These are phyloP conservation scores for Agapostemon virescens DNA, from an alignment of 2,888 invertebrate genomes.

Conservation along the genomic window DNA sequence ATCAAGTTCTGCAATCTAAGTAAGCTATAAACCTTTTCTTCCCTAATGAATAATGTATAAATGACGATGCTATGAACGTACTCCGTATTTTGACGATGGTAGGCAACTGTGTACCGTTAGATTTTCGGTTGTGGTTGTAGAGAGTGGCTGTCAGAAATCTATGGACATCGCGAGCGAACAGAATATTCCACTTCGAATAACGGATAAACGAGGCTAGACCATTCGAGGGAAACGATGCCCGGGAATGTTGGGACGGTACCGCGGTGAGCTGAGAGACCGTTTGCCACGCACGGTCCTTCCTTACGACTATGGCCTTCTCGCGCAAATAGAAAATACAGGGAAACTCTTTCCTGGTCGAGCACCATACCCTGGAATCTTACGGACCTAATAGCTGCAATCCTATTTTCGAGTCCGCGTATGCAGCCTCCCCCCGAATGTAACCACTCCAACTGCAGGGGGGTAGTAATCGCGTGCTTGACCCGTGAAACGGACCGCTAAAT, in stretches of 20 bases:
- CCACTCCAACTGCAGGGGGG: neutral
- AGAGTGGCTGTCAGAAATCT: neutral
- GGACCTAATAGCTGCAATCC: conserved; percentile 27
- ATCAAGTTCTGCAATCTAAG: too few species aligned
- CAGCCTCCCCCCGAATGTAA: neutral
- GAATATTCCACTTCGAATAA: conserved; percentile 57
- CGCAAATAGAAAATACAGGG: conserved; percentile 28
- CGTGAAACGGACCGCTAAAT: conserved; percentile 23
- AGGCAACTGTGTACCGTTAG: neutral
- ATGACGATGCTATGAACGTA: neutral
- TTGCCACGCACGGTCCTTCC: conserved; percentile 17
- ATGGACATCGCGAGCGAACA: conserved; percentile 36
- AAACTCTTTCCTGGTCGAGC: conserved; percentile 25
- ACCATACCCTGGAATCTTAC: neutral
- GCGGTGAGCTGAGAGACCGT: conserved; percentile 29
- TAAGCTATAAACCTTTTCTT: neutral
- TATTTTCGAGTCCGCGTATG: conserved; percentile 26
- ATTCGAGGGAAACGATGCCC: conserved; percentile 42
- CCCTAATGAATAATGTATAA: neutral
- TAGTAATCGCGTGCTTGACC: conserved; percentile 34
- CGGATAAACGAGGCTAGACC: conserved; percentile 50
- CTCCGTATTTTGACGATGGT: neutral
- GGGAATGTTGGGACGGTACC: neutral
- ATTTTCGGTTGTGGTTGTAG: neutral
- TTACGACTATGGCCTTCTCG: neutral